Evolutionary conservation across 2,888 invertebrate species (phyloP).

Genomic region (Polymixis lichenea): DNA sequence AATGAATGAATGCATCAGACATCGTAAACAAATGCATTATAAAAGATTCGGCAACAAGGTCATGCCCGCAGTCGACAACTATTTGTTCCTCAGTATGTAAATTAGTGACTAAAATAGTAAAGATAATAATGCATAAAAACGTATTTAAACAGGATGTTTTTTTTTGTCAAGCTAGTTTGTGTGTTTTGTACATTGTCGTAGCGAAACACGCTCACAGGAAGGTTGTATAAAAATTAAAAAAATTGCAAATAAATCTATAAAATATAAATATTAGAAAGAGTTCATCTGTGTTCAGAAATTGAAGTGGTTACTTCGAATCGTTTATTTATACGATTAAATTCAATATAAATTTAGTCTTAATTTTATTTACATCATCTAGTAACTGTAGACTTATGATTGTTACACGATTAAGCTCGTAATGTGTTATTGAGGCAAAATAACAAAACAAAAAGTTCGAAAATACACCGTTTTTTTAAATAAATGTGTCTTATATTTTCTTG

Average conservation of each 20-base stretch:
- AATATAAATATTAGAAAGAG: too few relatives aligned
- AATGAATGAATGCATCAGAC: constrained; percentile 54
- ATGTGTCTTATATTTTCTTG: neutral
- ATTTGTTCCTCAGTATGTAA: constrained; percentile 13
- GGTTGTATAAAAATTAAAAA: too few relatives aligned
- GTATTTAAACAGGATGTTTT: neutral
- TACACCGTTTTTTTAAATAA: too few relatives aligned
- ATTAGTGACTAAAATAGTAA: constrained; percentile 35
- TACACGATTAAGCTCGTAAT: neutral
- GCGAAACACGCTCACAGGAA: neutral
- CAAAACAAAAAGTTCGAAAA: neutral
- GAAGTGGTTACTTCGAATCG: neutral
- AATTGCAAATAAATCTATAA: too few relatives aligned
- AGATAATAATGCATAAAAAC: neutral
- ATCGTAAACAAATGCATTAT: constrained; percentile 48
- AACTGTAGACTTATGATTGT: neutral
- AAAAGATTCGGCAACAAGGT: constrained; percentile 45
- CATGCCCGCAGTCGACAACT: constrained; percentile 21
- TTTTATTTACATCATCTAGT: neutral
- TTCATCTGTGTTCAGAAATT: neutral
- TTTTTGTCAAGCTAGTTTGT: neutral
- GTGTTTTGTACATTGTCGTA: neutral
- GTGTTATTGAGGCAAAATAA: neutral
- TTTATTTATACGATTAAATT: neutral
- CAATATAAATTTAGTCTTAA: neutral